phyloP scores from a whole-genome alignment of 1,140 invertebrate genomes.

The Scaptomyza montana region DNA sequence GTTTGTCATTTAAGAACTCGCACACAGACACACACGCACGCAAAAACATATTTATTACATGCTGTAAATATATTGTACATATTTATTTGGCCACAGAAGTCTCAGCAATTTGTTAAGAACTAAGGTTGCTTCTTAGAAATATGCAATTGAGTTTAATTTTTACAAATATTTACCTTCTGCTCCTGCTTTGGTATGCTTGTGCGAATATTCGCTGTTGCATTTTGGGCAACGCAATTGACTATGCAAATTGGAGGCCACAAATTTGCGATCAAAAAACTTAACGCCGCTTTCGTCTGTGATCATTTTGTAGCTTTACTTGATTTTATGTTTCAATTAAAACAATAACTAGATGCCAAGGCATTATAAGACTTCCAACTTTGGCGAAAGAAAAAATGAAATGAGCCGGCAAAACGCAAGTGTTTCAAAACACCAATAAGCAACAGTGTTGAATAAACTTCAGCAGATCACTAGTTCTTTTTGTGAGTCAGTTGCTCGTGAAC shows the following conservation, averaged over 20 bases:
- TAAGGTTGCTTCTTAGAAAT: too few relatives aligned
- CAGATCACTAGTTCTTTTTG: slow-evolving; percentile 10
- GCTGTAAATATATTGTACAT: not conserved
- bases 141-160: not conserved
- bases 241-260: slow-evolving; percentile 59
- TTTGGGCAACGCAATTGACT: slow-evolving; percentile 58
- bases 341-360: not conserved
- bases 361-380: not conserved
- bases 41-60: not conserved
- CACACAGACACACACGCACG: not conserved
- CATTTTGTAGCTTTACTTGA: slow-evolving; percentile 8
- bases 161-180: slow-evolving; percentile 12
- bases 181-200: not conserved
- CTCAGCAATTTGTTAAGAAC: not conserved
- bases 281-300: slow-evolving; percentile 35
- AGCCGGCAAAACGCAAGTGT: not conserved
- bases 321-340: not conserved
- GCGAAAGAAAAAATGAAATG: not conserved
- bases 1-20: not conserved
- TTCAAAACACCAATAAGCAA: not conserved
- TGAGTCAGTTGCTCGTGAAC: not conserved
- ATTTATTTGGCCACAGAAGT: not conserved
- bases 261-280: slow-evolving; percentile 66
- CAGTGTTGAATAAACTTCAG: slow-evolving; percentile 3
- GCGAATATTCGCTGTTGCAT: slow-evolving; percentile 42